Evolutionary conservation across 37 sponge, comb jelly and placozoan genomes (phyloP).

Genomic region (Beroe forskalii): DNA sequence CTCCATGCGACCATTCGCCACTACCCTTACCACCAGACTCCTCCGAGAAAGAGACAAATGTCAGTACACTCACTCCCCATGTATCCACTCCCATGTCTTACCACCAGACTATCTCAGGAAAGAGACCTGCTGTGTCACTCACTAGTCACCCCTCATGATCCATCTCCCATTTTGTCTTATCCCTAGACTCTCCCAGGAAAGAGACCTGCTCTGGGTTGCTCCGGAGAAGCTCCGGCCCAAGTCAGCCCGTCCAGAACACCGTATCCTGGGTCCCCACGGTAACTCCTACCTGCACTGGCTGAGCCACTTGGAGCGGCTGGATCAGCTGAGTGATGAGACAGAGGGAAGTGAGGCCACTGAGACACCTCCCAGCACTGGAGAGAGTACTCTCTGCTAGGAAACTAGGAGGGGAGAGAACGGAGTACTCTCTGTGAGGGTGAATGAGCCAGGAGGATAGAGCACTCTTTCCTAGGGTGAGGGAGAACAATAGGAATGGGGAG

Average conservation of each 20-base stretch:
- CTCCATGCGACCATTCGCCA: too few relatives aligned
- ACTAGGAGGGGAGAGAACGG: too few relatives aligned
- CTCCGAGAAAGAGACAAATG: too few relatives aligned
- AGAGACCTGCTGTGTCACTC: conserved; percentile 42
- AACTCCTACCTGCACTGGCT: conserved; percentile 65
- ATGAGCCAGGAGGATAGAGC: too few relatives aligned
- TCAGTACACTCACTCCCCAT: too few relatives aligned
- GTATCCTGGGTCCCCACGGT: conserved; percentile 59
- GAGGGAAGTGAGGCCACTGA: conserved; percentile 15
- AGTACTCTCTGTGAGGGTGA: too few relatives aligned
- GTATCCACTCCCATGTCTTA: too few relatives aligned
- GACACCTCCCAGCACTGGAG: conserved; percentile 51
- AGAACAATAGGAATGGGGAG: too few relatives aligned
- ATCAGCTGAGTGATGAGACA: conserved; percentile 47
- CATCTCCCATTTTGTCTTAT: too few relatives aligned
- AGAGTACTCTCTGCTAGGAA: conserved; percentile 22
- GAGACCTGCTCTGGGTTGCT: conserved; percentile 37
- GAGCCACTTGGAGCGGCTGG: conserved; percentile 49
- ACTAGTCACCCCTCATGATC: too few relatives aligned
- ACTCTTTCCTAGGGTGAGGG: too few relatives aligned
- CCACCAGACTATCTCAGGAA: conserved; percentile 1
- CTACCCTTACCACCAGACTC: too few relatives aligned
- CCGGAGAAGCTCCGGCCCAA: conserved; percentile 50
- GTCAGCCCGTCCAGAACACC: conserved; percentile 63
- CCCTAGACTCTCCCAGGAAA: conserved; percentile 25